Evolutionary conservation across 2,888 invertebrate species (phyloP).

Genomic region (Drosophila rellima): DNA sequence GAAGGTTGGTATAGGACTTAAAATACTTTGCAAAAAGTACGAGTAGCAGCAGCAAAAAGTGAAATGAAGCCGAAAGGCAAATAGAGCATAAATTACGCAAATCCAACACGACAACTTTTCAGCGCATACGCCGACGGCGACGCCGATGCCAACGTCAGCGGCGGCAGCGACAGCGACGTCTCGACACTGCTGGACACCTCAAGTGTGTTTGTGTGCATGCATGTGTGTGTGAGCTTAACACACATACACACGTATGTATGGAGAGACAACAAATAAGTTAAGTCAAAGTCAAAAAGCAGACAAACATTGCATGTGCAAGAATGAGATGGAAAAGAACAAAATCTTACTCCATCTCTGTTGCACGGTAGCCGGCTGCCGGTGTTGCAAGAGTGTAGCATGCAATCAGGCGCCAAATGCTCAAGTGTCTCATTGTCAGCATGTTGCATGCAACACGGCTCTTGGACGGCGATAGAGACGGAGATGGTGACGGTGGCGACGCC

Average conservation of each 20-base stretch:
- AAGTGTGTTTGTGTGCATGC: slow-evolving; percentile 2
- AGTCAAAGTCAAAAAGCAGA: slow-evolving; percentile 77
- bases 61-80: slow-evolving; percentile 80
- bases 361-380: slow-evolving; percentile 30
- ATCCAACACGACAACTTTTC: slow-evolving; percentile 78
- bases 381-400: slow-evolving; percentile 63
- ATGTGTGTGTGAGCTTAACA: slow-evolving; percentile 22
- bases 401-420: slow-evolving; percentile 80
- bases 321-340: slow-evolving; percentile 22
- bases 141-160: slow-evolving; percentile 11
- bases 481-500: slow-evolving; percentile 18
- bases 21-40: slow-evolving; percentile 55
- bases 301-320: slow-evolving; percentile 55
- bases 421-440: slow-evolving; percentile 79
- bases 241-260: slow-evolving; percentile 21
- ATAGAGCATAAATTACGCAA: slow-evolving; percentile 82
- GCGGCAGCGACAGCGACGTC: slow-evolving; percentile 20
- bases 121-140: slow-evolving; percentile 31
- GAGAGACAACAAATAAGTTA: slow-evolving; percentile 76
- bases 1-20: slow-evolving; percentile 22
- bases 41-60: slow-evolving; percentile 69
- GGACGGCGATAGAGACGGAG: neutral
- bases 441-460: slow-evolving; percentile 65
- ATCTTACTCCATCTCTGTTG: slow-evolving; percentile 17
- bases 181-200: slow-evolving; percentile 31